phyloP scores from a whole-genome alignment of 35 echinoderm and acorn worm genomes.

The Chiridota heheva region DNA sequence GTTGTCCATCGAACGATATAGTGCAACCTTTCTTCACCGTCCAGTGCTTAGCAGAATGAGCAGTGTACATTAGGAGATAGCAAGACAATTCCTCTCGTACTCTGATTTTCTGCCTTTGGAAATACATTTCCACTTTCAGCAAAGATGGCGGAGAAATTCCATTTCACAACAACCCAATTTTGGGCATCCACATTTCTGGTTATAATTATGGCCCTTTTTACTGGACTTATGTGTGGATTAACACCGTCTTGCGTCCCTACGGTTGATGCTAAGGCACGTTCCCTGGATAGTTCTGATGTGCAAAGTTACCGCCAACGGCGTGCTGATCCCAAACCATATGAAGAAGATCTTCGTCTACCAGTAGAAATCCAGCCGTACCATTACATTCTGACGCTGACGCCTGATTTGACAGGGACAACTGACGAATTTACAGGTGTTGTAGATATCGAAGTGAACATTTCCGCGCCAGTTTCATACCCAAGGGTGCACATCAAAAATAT shows the following conservation, averaged over 20 bases:
- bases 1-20: too few species aligned
- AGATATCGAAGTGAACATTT: background rate
- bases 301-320: background rate
- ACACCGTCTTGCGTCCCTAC: constrained; percentile 6
- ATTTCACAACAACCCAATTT: constrained; percentile 4
- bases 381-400: constrained; percentile 11
- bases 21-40: too few species aligned
- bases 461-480: constrained; percentile 6
- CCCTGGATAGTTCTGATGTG: background rate
- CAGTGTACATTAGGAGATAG: too few species aligned
- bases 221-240: constrained; percentile 36
- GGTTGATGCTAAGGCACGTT: background rate
- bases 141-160: background rate
- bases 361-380: constrained; percentile 9
- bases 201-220: background rate
- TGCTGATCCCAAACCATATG: background rate
- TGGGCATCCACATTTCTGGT: constrained; percentile 18
- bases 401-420: constrained; percentile 5
- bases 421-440: constrained; percentile 33
- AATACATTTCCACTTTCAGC: too few species aligned
- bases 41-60: too few species aligned
- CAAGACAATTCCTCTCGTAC: too few species aligned
- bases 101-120: too few species aligned
- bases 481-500: constrained; percentile 44
- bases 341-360: constrained; percentile 24